Base-by-base conservation (phyloP, 2,113 vertebrate genomes). In the Nematolebias whitei region DNA sequence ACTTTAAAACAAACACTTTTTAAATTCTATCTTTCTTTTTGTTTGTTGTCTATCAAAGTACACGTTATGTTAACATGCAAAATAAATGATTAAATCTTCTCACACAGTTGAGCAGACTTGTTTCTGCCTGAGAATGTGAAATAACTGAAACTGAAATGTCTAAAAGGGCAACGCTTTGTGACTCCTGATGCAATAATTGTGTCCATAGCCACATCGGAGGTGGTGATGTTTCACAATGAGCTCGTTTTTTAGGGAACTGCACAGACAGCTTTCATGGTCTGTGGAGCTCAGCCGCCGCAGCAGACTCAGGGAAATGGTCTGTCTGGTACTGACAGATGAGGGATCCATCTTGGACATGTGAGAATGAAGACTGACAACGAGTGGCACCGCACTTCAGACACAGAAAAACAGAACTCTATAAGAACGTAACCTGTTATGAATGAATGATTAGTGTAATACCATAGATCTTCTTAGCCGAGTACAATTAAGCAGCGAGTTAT, bases 261-360 rank as follows among this genome's bases (percentile, higher is more conserved):
- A 44, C 62, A 62, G 58, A 63, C 24, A 22, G 75, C 68, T 83
- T 87, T 82, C 76, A 83, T 68, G 68, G 81, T 77, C 52, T 3
- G 19, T 29, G 50, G 67, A 82, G 84, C 85, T 68, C 80, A 80
- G 85, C 85, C 78, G 79, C 72, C 77, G 63, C 38, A 65, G 71
- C 60, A 52, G 70, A 80, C 74, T 78, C 35, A 35, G 54, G 80
- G 78, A 87, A 87, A 82, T 82, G 50, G 72, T 63, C 67, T 76
- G 38, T 73, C 76, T 39, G 78, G 61, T 76, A 71, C 71, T 81
- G 69, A 80, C 80, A 79, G 52, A 45, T 75, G 71, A 77, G 32
- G 69, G 61, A 65, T 72, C 78, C 75, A 63, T 83, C 71, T 71
- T 35, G 12, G 50, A 80, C 66, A 68, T 76, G 76, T 68, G 51